Percentiles rank a stretch among this genome's conserved stretches.
phyloP scores from a whole-genome alignment of 2,888 invertebrate genomes.

The Tridacna crocea region DNA sequence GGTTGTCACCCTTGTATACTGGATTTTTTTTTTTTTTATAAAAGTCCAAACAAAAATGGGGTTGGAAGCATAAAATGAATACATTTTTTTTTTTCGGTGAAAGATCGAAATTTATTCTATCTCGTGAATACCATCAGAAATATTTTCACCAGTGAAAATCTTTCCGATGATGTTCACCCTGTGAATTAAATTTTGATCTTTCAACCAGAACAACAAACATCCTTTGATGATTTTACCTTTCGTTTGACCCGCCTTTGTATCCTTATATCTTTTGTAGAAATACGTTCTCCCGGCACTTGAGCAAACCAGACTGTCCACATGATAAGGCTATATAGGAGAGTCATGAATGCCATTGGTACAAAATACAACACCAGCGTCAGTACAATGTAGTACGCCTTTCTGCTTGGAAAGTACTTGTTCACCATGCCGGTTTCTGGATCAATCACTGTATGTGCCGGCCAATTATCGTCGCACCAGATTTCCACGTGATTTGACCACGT shows the following conservation, averaged over 20 bases:
- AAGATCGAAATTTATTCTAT: too few relatives aligned
- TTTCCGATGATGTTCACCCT: too few relatives aligned
- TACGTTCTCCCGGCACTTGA: conserved; percentile 82
- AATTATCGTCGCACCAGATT: conserved; percentile 89
- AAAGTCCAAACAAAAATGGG: too few relatives aligned
- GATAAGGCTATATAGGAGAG: conserved; percentile 90
- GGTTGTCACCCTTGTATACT: too few relatives aligned
- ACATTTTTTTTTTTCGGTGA: too few relatives aligned
- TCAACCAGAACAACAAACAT: too few relatives aligned
- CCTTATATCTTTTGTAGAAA: conserved; percentile 77
- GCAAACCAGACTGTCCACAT: conserved; percentile 87
- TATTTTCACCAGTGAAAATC: too few relatives aligned
- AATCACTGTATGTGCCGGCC: conserved; percentile 65
- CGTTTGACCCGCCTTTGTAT: conserved; percentile 80
- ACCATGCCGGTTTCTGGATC: conserved; percentile 46
- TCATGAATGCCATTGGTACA: conserved; percentile 90
- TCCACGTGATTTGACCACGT: conserved; percentile 91
- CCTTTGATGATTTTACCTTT: too few relatives aligned
- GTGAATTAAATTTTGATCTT: too few relatives aligned
- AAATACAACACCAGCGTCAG: conserved; percentile 91
- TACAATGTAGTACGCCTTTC: conserved; percentile 91
- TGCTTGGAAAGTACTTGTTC: conserved; percentile 83
- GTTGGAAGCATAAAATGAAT: too few relatives aligned
- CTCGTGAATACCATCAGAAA: too few relatives aligned
- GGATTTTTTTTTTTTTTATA: too few relatives aligned